Conservation (phyloP, 2,797 vertebrate genomes). For the Danio choprae region DNA sequence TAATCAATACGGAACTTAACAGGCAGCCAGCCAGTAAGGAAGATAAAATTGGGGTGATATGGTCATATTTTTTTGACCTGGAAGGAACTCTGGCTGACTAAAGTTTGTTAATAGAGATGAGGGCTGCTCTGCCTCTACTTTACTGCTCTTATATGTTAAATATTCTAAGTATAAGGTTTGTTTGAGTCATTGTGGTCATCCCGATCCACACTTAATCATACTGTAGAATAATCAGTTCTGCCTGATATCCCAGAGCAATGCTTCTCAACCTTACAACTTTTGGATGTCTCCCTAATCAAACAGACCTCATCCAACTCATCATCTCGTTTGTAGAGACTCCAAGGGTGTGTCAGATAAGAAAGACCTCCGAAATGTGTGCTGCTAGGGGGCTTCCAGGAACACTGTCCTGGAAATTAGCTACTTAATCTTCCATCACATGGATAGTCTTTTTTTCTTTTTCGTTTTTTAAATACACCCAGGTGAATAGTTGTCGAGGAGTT, state of each 20-base stretch:
- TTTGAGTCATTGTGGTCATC: neutral
- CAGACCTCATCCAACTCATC: neutral
- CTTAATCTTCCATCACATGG: neutral
- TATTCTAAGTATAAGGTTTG: neutral
- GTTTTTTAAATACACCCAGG: neutral
- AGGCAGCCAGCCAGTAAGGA: no score
- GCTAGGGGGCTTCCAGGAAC: slow-evolving; percentile 2
- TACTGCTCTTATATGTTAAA: neutral
- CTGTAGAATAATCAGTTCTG: slow-evolving; percentile 22
- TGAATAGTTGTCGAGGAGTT: neutral
- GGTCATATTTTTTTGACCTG: no score
- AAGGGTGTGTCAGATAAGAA: slow-evolving; percentile 20
- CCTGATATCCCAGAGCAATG: neutral
- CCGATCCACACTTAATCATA: slow-evolving; percentile 7
- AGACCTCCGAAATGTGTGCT: neutral
- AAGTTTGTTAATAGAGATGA: no score
- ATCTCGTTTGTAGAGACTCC: slow-evolving; percentile 3
- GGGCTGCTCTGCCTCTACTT: neutral
- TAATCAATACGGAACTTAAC: no score
- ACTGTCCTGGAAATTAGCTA: neutral
- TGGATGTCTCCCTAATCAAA: slow-evolving; percentile 21
- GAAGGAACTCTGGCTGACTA: no score
- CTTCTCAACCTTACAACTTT: neutral
- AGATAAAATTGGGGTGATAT: no score
- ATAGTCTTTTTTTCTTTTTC: no score